Conservation (phyloP, 2,113 vertebrate genomes). For the Cercocebus atys region DNA sequence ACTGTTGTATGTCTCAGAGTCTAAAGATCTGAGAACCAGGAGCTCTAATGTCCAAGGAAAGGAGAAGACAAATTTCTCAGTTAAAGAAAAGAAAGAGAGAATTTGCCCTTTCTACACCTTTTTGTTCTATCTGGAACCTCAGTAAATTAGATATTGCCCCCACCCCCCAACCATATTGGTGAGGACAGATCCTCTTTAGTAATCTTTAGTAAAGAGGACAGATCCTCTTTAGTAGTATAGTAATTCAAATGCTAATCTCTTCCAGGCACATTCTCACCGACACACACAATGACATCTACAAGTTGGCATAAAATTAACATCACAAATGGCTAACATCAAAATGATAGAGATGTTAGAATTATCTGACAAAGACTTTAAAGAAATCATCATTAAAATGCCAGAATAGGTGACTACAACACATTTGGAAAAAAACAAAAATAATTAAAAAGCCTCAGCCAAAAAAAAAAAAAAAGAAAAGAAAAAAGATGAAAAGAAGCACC, state of each 20-base stretch:
- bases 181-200: background rate
- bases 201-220: background rate
- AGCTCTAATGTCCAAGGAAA: background rate
- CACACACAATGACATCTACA: background rate
- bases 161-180: background rate
- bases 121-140: background rate
- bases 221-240: background rate
- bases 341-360: background rate
- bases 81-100: background rate
- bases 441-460: background rate
- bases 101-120: background rate
- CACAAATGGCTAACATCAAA: background rate
- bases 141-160: background rate
- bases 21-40: background rate
- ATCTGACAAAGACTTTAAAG: background rate
- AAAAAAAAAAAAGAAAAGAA: background rate
- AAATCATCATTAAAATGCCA: background rate
- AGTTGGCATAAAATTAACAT: background rate
- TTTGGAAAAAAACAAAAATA: background rate
- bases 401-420: background rate
- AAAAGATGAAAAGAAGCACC: background rate
- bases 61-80: background rate
- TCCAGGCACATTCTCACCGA: too few relatives aligned
- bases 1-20: background rate
- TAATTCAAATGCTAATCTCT: background rate